Evolutionary conservation across 2,113 vertebrate genomes (phyloP).

Genomic region (Myiagra hebetior): DNA sequence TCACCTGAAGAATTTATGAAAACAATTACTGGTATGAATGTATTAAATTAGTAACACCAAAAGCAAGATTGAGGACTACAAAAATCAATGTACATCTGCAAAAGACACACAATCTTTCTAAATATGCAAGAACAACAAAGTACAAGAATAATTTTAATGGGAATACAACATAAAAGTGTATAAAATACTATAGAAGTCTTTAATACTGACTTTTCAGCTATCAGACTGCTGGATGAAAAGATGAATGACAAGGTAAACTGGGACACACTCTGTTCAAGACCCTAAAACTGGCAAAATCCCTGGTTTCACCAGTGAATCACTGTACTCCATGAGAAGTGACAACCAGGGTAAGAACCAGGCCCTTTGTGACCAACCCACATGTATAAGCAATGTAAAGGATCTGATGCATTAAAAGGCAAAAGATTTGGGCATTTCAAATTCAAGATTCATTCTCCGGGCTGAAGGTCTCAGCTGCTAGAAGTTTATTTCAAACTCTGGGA

Average conservation of each 20-base stretch:
- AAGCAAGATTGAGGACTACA: neutral
- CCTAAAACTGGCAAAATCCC: neutral
- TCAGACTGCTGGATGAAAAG: neutral
- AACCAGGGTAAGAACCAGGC: neutral
- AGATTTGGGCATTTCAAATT: neutral
- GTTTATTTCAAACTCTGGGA: slow-evolving; percentile 3
- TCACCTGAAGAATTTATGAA: neutral
- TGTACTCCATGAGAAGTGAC: neutral
- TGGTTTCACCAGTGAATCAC: neutral
- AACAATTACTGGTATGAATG: neutral
- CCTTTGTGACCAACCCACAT: neutral
- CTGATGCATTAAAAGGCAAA: neutral
- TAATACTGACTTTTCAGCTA: neutral
- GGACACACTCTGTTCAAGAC: neutral
- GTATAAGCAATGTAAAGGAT: neutral
- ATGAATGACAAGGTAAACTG: neutral
- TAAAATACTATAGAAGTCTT: neutral
- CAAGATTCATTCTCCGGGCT: neutral
- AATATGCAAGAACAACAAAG: neutral
- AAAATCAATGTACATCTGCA: neutral
- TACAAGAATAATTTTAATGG: neutral
- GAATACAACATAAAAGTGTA: neutral
- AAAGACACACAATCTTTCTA: neutral
- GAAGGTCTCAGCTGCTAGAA: neutral
- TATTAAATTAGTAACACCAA: neutral